These are phyloP conservation scores for Thunnus albacares DNA, from an alignment of 2,797 vertebrate genomes.

Conservation along the genomic window DNA sequence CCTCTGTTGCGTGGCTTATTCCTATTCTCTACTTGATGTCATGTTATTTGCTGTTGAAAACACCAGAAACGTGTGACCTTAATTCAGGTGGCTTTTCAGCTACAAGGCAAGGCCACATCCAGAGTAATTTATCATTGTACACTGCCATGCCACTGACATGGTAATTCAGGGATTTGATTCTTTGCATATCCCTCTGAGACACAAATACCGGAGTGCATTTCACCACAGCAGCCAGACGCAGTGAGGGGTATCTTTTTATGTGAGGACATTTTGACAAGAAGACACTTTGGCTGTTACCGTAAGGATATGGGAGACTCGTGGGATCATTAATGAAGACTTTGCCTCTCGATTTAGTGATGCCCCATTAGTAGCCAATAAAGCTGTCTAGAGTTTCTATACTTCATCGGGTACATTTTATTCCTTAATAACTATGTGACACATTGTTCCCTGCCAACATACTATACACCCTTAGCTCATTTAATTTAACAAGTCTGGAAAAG, in stretches of 20 bases:
- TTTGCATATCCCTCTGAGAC: conserved; percentile 21
- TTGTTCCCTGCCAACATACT: conserved; percentile 16
- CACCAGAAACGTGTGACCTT: background rate
- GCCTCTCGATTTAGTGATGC: conserved; percentile 20
- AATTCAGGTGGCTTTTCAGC: conserved; percentile 15
- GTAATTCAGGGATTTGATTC: conserved; percentile 26
- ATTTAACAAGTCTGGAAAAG: conserved; percentile 38
- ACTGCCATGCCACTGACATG: background rate
- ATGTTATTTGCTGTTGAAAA: conserved; percentile 13
- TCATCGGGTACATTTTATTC: conserved; percentile 14
- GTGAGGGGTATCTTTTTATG: background rate
- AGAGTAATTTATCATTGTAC: conserved; percentile 1
- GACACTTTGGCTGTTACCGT: background rate
- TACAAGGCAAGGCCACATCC: conserved; percentile 5
- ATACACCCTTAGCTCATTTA: conserved; percentile 2
- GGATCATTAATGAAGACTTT: conserved; percentile 30
- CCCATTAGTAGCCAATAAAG: conserved; percentile 14
- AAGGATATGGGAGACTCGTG: background rate
- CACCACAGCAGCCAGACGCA: background rate
- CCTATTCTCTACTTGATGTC: background rate
- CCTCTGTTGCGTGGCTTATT: background rate
- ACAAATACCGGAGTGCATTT: conserved; percentile 2
- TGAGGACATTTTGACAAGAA: conserved; percentile 44
- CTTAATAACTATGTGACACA: conserved; percentile 21
- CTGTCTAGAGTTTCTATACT: conserved; percentile 8